Evolutionary conservation across 2,113 vertebrate species (phyloP).

Genomic region (Coptodon bakossiorum): DNA sequence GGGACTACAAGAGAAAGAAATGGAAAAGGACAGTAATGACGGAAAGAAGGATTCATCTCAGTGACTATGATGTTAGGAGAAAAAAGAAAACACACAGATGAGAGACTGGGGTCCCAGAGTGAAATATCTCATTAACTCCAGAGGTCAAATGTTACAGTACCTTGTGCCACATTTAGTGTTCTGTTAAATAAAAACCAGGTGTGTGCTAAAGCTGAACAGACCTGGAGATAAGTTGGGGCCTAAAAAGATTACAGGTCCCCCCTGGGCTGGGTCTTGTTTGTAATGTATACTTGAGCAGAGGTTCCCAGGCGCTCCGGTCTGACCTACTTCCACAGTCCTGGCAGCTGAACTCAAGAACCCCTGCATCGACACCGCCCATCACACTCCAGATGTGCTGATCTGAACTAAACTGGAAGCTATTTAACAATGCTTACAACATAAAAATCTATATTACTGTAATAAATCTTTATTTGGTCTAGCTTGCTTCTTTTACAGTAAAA

Average conservation of each 20-base stretch:
- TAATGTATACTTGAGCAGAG: not conserved
- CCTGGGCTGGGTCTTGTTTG: not conserved
- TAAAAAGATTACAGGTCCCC: not conserved
- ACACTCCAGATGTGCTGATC: not conserved
- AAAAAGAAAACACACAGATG: fast-evolving
- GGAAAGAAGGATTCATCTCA: not conserved
- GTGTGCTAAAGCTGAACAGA: not conserved
- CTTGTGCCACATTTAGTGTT: not conserved
- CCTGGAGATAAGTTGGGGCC: not conserved
- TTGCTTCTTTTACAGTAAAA: not conserved
- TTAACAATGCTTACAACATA: not conserved
- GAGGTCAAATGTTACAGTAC: not conserved
- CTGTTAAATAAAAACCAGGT: not conserved
- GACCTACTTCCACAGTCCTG: not conserved
- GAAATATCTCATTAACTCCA: not conserved
- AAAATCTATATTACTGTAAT: not conserved
- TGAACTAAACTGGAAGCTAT: not conserved
- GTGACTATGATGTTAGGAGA: not conserved
- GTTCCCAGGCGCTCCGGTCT: not conserved
- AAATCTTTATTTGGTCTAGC: not conserved
- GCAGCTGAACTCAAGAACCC: not conserved
- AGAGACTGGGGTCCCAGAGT: not conserved
- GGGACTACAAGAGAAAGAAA: not conserved
- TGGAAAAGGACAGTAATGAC: not conserved
- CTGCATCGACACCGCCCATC: not conserved